A percentile compares a stretch with the other conserved stretches of the same genome.
phyloP scores from a whole-genome alignment of 2,113 vertebrate genomes.

The Gambusia holbrooki region DNA sequence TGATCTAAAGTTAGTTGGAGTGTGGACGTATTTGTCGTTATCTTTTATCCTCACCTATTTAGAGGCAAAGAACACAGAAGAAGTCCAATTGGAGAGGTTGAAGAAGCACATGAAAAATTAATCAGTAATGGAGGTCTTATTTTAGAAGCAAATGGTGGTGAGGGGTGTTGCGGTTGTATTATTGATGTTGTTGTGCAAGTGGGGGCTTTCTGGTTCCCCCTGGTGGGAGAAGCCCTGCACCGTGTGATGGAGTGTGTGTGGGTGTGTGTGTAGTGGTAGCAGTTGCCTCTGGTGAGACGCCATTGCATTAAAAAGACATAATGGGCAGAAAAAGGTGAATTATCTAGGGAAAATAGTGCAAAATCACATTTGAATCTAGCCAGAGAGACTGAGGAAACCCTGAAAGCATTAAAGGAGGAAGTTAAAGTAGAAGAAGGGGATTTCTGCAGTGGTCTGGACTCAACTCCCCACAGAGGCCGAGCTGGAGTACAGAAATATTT shows the following conservation, averaged over 20 bases:
- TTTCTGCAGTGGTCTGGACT: slow-evolving; percentile 34
- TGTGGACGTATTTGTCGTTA: slow-evolving; percentile 29
- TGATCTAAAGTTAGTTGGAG: slow-evolving; percentile 17
- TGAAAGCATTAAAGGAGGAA: not conserved
- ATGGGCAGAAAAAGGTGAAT: slow-evolving; percentile 22
- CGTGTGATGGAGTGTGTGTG: not conserved
- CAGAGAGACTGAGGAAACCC: slow-evolving; percentile 8
- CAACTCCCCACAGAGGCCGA: slow-evolving; percentile 25
- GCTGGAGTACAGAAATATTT: slow-evolving; percentile 49
- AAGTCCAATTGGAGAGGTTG: slow-evolving; percentile 38
- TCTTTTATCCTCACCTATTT: slow-evolving; percentile 50
- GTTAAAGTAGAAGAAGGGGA: not conserved
- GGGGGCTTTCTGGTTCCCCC: slow-evolving; percentile 46
- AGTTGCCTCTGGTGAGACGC: slow-evolving; percentile 36
- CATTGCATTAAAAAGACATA: slow-evolving; percentile 48
- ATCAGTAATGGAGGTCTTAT: slow-evolving; percentile 70
- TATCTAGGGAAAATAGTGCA: slow-evolving; percentile 7
- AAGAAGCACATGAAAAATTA: slow-evolving; percentile 76
- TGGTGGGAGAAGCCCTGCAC: slow-evolving; percentile 37
- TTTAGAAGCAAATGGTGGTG: slow-evolving; percentile 65
- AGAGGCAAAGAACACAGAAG: slow-evolving; percentile 44
- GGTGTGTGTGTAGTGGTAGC: slow-evolving; percentile 4
- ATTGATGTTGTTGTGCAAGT: slow-evolving; percentile 71
- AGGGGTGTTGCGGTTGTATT: slow-evolving; percentile 68
- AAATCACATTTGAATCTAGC: slow-evolving; percentile 28